Base-by-base conservation (phyloP, 2,888 invertebrate genomes). In the Augochlorella aurata region DNA sequence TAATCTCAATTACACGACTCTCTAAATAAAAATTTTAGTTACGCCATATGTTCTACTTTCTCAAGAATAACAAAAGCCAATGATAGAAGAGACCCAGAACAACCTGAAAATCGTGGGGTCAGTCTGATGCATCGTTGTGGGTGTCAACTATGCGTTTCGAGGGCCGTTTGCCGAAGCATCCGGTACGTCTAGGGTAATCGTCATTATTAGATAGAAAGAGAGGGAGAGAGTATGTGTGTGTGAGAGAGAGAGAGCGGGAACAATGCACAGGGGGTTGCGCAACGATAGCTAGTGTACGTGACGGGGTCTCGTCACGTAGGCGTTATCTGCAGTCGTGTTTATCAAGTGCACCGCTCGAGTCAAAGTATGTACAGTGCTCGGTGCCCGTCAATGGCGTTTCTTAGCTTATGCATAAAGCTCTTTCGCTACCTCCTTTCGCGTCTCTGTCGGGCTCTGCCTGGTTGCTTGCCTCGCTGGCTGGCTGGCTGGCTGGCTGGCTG, bases 321-420 rank as follows among this genome's bases (percentile, higher is more conserved):
- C 58, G 84, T 81, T 85, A 82, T 72, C 86, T 61, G 76, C 72
- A 45, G 79, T 71, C 82, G 74, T 89, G 84, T 85, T 87, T 88
- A 80, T 89, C 85, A 82, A 84, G 77, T 76, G 80, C 50, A 79
- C 74, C 80, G 89, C 68, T 79, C 68, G 63, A 88, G 78, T 82
- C 79, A 63, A 85, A 82, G 86, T 87, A 79, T 72, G 83, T 66
- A 76, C 72, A 79, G 71, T 76, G 66, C 78, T 78, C 82, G 77
- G 87, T 83, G 87, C 75, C 88, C 89, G 90, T 92, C 92, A 91
- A 92, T 92, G 89, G 90, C 89, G 92, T 91, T 92, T 91, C 92
- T 92, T 92, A 91, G 92, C 91, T 92, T 91, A 91, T 90, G 91
- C 91, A 92, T 92, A 92, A 92, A 92, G 91, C 91, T 92, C 90